Percentiles rank a stretch among this genome's conserved stretches.
phyloP scores from a whole-genome alignment of 2,113 vertebrate genomes.

The Platysteira castanea region DNA sequence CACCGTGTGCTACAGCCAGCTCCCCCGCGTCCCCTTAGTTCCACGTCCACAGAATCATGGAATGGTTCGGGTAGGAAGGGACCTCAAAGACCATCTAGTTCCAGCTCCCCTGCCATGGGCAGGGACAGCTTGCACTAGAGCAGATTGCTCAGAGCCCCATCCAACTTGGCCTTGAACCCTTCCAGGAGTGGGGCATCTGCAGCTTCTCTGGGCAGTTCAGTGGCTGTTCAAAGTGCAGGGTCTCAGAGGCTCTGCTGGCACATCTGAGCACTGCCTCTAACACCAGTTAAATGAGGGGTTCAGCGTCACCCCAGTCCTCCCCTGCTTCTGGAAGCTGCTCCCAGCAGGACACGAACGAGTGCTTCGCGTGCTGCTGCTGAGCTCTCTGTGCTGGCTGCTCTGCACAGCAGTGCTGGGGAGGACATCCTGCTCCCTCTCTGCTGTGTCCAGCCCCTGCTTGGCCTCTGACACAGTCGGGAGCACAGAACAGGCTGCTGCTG shows the following conservation, averaged over 20 bases:
- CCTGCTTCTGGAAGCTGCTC: not conserved
- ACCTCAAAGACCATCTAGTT: not conserved
- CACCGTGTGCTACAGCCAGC: rapidly evolving
- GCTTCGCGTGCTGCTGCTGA: not conserved
- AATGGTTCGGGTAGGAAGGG: not conserved
- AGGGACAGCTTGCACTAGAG: not conserved
- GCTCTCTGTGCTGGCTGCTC: not conserved
- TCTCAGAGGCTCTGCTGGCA: not conserved
- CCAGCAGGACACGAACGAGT: not conserved
- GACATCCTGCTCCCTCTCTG: not conserved
- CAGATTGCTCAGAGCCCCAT: not conserved
- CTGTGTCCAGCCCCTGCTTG: not conserved
- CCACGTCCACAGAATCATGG: not conserved
- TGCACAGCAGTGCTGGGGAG: not conserved
- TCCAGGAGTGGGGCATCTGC: not conserved
- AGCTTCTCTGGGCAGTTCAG: not conserved
- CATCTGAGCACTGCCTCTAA: not conserved
- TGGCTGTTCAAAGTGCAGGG: not conserved
- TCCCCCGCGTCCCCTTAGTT: not conserved
- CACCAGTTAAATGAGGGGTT: not conserved
- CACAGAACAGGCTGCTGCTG: not conserved
- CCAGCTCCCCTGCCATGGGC: not conserved
- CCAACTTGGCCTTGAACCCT: not conserved
- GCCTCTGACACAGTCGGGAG: not conserved
- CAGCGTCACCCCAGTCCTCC: not conserved